Evolutionary conservation across 2,888 invertebrate genomes (phyloP), one percentile per base, ranked within the genome.

Genomic region (Leptopilina drosophilae): DNA sequence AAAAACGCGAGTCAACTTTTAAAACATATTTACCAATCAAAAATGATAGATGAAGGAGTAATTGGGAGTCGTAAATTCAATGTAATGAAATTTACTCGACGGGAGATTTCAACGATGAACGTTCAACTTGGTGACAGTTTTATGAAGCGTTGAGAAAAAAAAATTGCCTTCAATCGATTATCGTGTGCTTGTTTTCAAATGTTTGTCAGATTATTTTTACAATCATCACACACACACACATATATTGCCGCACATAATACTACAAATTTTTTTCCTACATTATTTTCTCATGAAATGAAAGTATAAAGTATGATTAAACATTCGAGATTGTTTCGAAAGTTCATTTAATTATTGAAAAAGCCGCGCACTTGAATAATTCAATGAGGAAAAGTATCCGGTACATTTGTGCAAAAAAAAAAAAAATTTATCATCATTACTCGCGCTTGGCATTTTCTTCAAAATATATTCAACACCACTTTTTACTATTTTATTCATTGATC

Each of bases 31-130:
- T 26, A 33, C 33, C 12, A 73, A 73, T 73, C 73, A 49, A 73
- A 33, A 33, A 33, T 73, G 73, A 73, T 73, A 73, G 73, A 56
- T 73, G 73, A 73, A 56, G 33, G n/a, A 73, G 73, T 56, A 73
- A 73, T 73, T 73, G 56, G 9, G 33, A 73, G 56, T 33, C 56
- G n/a, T 73, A 73, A 73, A 73, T 73, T 33, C 5, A 33, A 53
- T 33, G 73, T 73, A 73, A 73, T 73, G 40, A 73, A 73, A 73
- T 56, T 56, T 56, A 9, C 73, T 73, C 56, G 49, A 73, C 56
- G 56, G 56, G 40, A 73, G 33, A 73, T 33, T 73, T 56, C 73
- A 73, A 40, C 56, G 40, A 56, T 26, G 9, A 56, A 73, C 73
- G 73, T 11, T 9, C 56, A 33, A 56, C n/a, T n/a, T 53, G 33